Evolutionary conservation across 1,140 invertebrate genomes (phyloP).

Genomic region (Holotrichia oblita): DNA sequence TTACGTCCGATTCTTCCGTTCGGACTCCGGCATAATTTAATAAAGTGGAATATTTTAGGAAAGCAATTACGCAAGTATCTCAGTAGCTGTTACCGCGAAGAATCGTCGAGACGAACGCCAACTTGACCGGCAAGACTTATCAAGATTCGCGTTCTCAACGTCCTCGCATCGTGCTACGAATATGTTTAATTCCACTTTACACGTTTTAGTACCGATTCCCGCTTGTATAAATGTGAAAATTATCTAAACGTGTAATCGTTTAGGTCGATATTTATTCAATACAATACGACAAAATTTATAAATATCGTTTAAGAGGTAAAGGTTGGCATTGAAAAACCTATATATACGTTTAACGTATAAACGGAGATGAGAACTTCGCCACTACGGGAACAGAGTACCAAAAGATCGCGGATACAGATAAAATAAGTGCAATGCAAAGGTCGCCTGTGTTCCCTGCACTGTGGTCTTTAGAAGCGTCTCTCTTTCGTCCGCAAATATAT

Average conservation of each 20-base stretch:
- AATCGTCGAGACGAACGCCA: background rate
- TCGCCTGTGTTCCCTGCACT: background rate
- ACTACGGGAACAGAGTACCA: background rate
- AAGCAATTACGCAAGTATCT: background rate
- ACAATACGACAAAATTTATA: conserved; percentile 10
- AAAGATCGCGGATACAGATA: background rate
- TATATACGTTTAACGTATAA: background rate
- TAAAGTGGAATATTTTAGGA: conserved; percentile 32
- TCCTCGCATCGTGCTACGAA: background rate
- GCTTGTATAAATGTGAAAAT: conserved; percentile 19
- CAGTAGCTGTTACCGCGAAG: background rate
- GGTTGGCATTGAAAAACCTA: background rate
- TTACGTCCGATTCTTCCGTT: background rate
- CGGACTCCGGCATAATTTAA: background rate
- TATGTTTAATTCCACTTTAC: conserved; percentile 11
- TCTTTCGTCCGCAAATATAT: no score
- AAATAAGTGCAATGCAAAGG: background rate
- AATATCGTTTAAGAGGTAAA: background rate
- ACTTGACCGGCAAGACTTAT: background rate
- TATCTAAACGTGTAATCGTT: conserved; percentile 20
- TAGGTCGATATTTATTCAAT: conserved; percentile 30
- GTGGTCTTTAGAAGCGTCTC: no score
- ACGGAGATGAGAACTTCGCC: background rate
- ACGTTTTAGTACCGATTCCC: background rate
- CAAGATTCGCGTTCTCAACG: conserved; percentile 6